Percentiles rank a stretch among this genome's conserved stretches.
Conservation (phyloP, 2,888 invertebrate species). For the Meghimatium bilineatum region DNA sequence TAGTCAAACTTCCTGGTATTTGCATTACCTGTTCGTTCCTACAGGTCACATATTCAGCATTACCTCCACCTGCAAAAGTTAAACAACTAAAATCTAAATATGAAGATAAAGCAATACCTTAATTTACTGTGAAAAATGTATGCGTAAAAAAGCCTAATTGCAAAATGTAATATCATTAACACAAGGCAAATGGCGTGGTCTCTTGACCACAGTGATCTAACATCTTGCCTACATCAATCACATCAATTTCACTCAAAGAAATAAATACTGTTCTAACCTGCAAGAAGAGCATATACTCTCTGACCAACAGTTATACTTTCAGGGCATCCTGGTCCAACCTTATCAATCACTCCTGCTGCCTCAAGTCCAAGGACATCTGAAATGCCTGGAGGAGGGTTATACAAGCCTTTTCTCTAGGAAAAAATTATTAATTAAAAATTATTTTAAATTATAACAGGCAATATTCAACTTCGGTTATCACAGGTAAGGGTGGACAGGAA, state of each 20-base stretch:
- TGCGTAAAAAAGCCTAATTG: no score
- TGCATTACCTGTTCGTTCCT: conserved; percentile 69
- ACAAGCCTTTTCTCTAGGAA: conserved; percentile 73
- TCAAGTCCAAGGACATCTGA: conserved; percentile 76
- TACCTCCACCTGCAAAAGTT: conserved; percentile 74
- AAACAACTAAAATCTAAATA: not conserved
- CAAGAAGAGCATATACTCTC: conserved; percentile 76
- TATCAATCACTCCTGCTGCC: conserved; percentile 73
- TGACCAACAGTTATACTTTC: conserved; percentile 71
- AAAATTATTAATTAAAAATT: not conserved
- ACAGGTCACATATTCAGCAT: conserved; percentile 76
- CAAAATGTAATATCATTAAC: no score
- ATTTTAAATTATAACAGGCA: not conserved
- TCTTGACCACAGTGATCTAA: no score
- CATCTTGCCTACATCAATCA: no score
- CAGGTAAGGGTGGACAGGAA: not conserved
- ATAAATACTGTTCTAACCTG: conserved; percentile 61
- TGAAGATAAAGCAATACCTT: not conserved
- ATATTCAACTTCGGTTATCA: not conserved
- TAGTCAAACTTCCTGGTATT: conserved; percentile 67
- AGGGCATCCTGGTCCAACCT: conserved; percentile 65
- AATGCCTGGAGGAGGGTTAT: conserved; percentile 75
- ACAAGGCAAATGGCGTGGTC: no score
- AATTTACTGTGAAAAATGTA: no score
- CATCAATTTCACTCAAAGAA: not conserved